phyloP scores from a whole-genome alignment of 2,888 invertebrate genomes.

The Orthosia gothica region DNA sequence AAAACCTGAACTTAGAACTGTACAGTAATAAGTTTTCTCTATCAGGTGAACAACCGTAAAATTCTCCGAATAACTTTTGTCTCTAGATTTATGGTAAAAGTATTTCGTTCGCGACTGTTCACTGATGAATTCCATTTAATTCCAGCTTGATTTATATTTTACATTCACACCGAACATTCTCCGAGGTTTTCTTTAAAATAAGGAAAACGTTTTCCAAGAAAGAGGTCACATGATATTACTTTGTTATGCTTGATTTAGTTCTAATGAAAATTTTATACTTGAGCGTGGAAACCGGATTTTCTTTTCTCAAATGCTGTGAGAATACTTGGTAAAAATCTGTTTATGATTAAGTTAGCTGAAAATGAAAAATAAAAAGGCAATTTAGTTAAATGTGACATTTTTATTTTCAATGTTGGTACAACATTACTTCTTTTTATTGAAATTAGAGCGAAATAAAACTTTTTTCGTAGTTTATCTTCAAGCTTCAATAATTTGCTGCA shows the following conservation, averaged over 20 bases:
- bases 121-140: conserved; percentile 46
- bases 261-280: conserved; percentile 35
- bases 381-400: neutral
- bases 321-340: neutral
- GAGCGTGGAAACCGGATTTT: neutral
- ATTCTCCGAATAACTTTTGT: conserved; percentile 34
- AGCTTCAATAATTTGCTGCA: too few species aligned
- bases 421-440: too few species aligned
- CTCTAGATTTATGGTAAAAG: conserved; percentile 50
- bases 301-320: neutral
- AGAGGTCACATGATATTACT: conserved; percentile 12
- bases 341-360: neutral
- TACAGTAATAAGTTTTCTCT: neutral
- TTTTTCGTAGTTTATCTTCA: too few species aligned
- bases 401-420: neutral
- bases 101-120: conserved; percentile 37
- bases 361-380: neutral
- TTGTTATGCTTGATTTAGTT: conserved; percentile 40
- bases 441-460: too few species aligned
- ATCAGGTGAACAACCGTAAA: neutral
- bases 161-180: conserved; percentile 48
- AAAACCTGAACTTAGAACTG: neutral
- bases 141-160: conserved; percentile 42
- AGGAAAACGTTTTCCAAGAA: conserved; percentile 38
- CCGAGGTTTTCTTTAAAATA: conserved; percentile 41